phyloP scores from a whole-genome alignment of 92 coral and sea anemone genomes.

The Bergia puertoricense region DNA sequence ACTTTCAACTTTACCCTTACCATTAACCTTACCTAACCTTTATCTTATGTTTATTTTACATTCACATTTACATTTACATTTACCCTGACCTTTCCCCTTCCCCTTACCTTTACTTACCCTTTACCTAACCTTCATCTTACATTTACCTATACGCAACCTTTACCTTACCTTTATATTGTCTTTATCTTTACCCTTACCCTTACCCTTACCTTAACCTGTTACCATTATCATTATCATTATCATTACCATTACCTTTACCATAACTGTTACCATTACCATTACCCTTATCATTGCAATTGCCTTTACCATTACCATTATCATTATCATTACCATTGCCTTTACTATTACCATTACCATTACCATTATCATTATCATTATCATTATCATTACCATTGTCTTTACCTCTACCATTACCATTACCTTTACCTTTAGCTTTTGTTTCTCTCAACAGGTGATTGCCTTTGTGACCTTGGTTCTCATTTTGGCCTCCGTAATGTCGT shows the following conservation, averaged over 20 bases:
- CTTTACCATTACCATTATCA: neutral
- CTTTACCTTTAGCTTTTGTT: neutral
- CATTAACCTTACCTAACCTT: no score
- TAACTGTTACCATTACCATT: no score
- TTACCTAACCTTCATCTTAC: neutral
- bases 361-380: neutral
- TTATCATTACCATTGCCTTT: neutral
- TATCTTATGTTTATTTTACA: no score
- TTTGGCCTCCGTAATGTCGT: conserved; percentile 81
- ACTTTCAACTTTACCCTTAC: no score
- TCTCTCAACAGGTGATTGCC: conserved; percentile 70
- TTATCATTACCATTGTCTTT: no score
- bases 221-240: neutral
- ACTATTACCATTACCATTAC: neutral
- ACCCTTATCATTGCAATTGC: neutral
- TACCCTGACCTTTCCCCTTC: neutral
- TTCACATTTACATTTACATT: neutral
- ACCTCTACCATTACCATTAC: neutral
- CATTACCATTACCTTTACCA: no score
- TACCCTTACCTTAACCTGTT: neutral
- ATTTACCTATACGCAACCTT: no score
- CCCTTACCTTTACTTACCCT: neutral
- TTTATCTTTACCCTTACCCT: no score
- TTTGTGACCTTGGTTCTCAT: conserved; percentile 82
- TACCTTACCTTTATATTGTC: neutral